Percentiles rank a stretch among this genome's conserved stretches.
These are phyloP conservation scores for Euplexia lucipara DNA, from an alignment of 2,888 invertebrate species.

Conservation along the genomic window DNA sequence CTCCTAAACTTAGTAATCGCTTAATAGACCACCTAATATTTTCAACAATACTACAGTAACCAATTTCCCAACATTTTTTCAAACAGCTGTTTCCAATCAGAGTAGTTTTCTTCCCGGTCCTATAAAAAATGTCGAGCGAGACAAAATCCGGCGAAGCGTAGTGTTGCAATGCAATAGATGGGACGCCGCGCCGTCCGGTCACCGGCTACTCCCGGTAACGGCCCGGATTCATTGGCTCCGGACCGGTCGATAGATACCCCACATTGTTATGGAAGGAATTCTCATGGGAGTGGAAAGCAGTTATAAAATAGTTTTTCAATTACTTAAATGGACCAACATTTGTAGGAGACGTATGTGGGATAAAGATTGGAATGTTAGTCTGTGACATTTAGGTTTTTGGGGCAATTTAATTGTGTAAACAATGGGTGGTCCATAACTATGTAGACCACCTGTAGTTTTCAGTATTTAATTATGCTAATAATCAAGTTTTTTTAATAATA, in stretches of 20 bases:
- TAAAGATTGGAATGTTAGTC: background rate
- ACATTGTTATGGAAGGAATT: slow-evolving; percentile 37
- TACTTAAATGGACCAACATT: slow-evolving; percentile 27
- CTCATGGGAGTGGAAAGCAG: slow-evolving; percentile 24
- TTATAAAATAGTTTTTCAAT: slow-evolving; percentile 41
- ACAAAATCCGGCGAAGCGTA: slow-evolving; percentile 33
- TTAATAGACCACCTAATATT: background rate
- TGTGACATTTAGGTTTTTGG: background rate
- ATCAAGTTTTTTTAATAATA: too few relatives aligned
- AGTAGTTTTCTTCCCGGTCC: slow-evolving; percentile 6
- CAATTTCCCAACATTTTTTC: slow-evolving; percentile 4
- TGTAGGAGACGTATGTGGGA: background rate
- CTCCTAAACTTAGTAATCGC: background rate
- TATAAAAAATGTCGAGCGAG: slow-evolving; percentile 25
- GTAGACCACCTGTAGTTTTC: background rate
- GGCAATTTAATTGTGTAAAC: too few relatives aligned
- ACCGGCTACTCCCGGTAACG: slow-evolving; percentile 24
- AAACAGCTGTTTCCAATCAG: slow-evolving; percentile 43
- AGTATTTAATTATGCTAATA: too few relatives aligned
- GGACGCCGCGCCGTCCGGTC: slow-evolving; percentile 12
- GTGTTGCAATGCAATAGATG: slow-evolving; percentile 54
- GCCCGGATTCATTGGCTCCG: slow-evolving; percentile 52
- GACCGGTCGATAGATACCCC: slow-evolving; percentile 11
- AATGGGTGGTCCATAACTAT: too few relatives aligned
- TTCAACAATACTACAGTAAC: background rate